These are phyloP conservation scores for Agrenia bidenticulata DNA, from an alignment of 2,888 invertebrate genomes.

Conservation along the genomic window DNA sequence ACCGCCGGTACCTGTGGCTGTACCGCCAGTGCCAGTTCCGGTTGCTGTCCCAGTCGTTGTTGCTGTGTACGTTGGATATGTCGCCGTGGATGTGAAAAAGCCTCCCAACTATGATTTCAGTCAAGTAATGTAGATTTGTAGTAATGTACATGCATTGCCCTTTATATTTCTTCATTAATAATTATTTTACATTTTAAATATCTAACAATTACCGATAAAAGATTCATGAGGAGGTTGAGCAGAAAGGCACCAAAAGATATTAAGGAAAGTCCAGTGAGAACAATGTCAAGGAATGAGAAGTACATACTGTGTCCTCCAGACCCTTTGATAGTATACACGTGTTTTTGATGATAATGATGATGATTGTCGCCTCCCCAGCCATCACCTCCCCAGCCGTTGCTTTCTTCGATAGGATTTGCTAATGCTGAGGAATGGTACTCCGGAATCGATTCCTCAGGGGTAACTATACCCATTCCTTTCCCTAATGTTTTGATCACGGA, in stretches of 20 bases:
- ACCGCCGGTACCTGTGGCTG: conserved; percentile 16
- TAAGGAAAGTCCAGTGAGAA: conserved; percentile 28
- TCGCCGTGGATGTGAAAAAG: conserved; percentile 24
- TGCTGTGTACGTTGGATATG: conserved; percentile 31
- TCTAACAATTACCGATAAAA: conserved; percentile 33
- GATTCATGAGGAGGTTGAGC: conserved; percentile 33
- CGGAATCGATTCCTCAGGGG: conserved; percentile 7
- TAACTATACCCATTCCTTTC: not conserved
- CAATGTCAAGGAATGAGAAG: conserved; percentile 23
- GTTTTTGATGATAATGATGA: conserved; percentile 6
- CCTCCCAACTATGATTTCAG: conserved; percentile 19
- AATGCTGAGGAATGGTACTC: not conserved
- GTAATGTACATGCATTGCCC: no score
- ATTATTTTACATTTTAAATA: no score
- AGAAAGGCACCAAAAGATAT: conserved; percentile 39
- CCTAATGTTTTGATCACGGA: not conserved
- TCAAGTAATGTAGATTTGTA: no score
- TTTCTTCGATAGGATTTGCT: not conserved
- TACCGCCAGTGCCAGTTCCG: conserved; percentile 7
- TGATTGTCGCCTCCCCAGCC: conserved; percentile 27
- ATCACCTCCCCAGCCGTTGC: no score
- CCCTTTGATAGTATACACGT: conserved; percentile 1
- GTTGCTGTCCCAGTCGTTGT: no score
- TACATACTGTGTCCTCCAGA: conserved; percentile 13
- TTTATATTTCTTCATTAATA: no score